Conservation (phyloP, 2,888 invertebrate genomes). For the Agonopterix heracliana region DNA sequence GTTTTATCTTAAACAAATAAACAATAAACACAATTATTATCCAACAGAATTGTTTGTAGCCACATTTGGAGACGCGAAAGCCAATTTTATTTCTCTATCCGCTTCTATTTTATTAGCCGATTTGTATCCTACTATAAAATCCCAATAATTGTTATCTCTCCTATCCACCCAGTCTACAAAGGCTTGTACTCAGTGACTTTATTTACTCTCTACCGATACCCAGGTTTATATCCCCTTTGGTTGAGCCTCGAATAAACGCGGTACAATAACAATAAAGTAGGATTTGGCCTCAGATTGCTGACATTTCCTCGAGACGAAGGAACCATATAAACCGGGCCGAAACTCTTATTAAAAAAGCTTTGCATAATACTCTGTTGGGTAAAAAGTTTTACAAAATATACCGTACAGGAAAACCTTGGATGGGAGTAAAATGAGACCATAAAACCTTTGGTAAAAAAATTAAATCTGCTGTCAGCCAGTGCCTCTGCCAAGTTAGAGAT, state of each 20-base stretch:
- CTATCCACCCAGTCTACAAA: conserved; percentile 41
- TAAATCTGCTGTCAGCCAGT: too few species aligned
- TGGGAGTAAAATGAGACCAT: conserved; percentile 7
- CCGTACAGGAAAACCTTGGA: conserved; percentile 3
- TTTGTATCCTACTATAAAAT: conserved; percentile 42
- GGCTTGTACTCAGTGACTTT: conserved; percentile 39
- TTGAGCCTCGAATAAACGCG: conserved; percentile 60
- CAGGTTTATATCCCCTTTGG: conserved; percentile 59
- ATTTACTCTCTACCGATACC: conserved; percentile 60
- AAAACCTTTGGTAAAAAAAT: neutral
- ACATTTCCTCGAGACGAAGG: conserved; percentile 62
- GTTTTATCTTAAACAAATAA: neutral
- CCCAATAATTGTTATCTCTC: conserved; percentile 61
- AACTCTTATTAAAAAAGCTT: conserved; percentile 65
- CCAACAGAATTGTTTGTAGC: neutral
- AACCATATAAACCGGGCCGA: conserved; percentile 46
- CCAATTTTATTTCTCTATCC: conserved; percentile 19
- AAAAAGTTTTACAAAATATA: conserved; percentile 30
- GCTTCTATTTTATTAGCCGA: conserved; percentile 30
- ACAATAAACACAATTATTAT: neutral
- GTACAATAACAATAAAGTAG: conserved; percentile 69
- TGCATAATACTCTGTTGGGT: conserved; percentile 46
- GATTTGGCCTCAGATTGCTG: conserved; percentile 65
- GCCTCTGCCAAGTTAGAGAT: too few species aligned
- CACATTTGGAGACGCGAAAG: conserved; percentile 10